phyloP scores from a whole-genome alignment of 2,888 invertebrate genomes.

The Flexamia atlantica region DNA sequence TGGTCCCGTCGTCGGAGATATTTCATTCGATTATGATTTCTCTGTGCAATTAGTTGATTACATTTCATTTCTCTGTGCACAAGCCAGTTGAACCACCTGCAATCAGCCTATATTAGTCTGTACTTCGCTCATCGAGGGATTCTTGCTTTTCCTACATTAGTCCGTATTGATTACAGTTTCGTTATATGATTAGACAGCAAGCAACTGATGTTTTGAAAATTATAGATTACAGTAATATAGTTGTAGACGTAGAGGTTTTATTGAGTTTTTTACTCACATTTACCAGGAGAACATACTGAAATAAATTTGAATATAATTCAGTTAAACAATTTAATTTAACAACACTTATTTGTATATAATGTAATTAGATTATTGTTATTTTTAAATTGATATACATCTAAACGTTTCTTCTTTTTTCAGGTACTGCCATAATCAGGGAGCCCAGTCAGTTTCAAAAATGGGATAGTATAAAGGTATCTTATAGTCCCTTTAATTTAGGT shows the following conservation, averaged over 20 bases:
- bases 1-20: not conserved
- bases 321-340: too few relatives aligned
- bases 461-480: constrained; percentile 17
- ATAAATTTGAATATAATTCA: too few relatives aligned
- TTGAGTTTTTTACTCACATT: too few relatives aligned
- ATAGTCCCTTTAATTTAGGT: not conserved
- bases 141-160: constrained; percentile 1
- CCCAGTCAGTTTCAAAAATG: not conserved
- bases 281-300: too few relatives aligned
- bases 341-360: too few relatives aligned
- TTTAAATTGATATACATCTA: too few relatives aligned
- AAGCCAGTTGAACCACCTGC: constrained; percentile 25
- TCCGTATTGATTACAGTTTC: not conserved
- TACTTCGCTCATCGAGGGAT: constrained; percentile 14
- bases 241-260: too few relatives aligned
- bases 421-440: not conserved
- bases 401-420: not conserved
- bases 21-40: constrained; percentile 30
- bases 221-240: not conserved
- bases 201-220: not conserved
- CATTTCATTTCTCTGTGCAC: constrained; percentile 34
- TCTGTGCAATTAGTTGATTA: constrained; percentile 37
- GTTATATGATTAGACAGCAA: not conserved
- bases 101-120: constrained; percentile 15
- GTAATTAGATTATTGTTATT: too few relatives aligned